Conservation (phyloP, 2,797 vertebrate species). For the Chaenodraco wilsoni region DNA sequence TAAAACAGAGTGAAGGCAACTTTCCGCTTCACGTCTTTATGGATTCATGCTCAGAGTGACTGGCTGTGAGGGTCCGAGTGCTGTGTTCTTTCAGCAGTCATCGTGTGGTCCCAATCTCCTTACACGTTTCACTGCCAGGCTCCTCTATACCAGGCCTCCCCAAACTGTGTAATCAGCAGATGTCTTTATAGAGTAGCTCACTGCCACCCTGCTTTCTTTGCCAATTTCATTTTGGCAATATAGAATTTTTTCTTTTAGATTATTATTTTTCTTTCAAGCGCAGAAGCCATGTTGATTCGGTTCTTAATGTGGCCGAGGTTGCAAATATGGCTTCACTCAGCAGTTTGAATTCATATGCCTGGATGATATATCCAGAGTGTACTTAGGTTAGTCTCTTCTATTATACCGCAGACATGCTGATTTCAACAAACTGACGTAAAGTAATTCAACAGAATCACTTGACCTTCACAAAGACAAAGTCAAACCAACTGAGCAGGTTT, state of each 20-base stretch:
- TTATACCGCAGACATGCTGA: slow-evolving; percentile 64
- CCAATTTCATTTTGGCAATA: slow-evolving; percentile 75
- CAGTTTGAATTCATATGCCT: slow-evolving; percentile 59
- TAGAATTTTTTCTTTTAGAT: slow-evolving; percentile 58
- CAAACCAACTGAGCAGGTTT: slow-evolving; percentile 48
- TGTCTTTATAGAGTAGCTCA: slow-evolving; percentile 82
- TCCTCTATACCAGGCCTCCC: slow-evolving; percentile 73
- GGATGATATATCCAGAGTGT: slow-evolving; percentile 55
- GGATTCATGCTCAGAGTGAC: slow-evolving; percentile 71
- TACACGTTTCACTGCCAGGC: slow-evolving; percentile 78
- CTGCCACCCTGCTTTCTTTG: slow-evolving; percentile 69
- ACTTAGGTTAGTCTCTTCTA: slow-evolving; percentile 56
- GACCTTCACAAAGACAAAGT: slow-evolving; percentile 59
- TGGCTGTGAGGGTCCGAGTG: slow-evolving; percentile 72
- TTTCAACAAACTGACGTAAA: slow-evolving; percentile 64
- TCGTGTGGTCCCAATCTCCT: slow-evolving; percentile 78
- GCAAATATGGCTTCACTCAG: slow-evolving; percentile 67
- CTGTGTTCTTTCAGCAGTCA: slow-evolving; percentile 75
- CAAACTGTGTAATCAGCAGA: slow-evolving; percentile 86
- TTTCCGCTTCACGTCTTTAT: slow-evolving; percentile 72
- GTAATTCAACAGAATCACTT: slow-evolving; percentile 55
- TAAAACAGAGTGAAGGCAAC: slow-evolving; percentile 72
- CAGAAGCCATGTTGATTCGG: slow-evolving; percentile 73
- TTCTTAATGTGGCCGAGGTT: slow-evolving; percentile 69
- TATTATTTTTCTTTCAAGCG: slow-evolving; percentile 72